Evolutionary conservation across 2,888 invertebrate genomes (phyloP).

Genomic region (Mamestra brassicae): DNA sequence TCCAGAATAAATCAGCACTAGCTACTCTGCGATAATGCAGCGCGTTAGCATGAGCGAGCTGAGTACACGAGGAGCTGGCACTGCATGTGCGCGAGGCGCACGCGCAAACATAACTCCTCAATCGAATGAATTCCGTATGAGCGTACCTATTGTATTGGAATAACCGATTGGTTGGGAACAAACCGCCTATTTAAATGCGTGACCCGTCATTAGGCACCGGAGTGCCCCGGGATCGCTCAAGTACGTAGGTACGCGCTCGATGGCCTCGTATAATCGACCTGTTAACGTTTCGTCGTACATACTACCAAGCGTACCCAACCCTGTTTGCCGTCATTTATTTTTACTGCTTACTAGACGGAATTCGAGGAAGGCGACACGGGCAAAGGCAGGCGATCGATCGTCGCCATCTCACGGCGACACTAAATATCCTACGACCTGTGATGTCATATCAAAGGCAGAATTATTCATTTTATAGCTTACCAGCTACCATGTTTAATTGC

Average conservation of each 20-base stretch:
- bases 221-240: constrained; percentile 76
- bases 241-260: constrained; percentile 75
- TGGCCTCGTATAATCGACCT: constrained; percentile 87
- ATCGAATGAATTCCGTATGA: constrained; percentile 77
- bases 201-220: constrained; percentile 86
- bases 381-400: constrained; percentile 55
- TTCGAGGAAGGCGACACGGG: constrained; percentile 63
- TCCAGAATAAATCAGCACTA: constrained; percentile 74
- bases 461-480: constrained; percentile 47
- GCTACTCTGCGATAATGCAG: constrained; percentile 50
- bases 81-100: constrained; percentile 5
- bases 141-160: constrained; percentile 74
- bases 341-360: constrained; percentile 78
- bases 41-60: constrained; percentile 45
- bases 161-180: constrained; percentile 79
- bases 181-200: constrained; percentile 89
- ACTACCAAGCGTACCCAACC: constrained; percentile 68
- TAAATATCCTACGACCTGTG: constrained; percentile 42
- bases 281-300: constrained; percentile 82
- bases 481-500: constrained; percentile 52
- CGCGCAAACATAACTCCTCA: constrained; percentile 66
- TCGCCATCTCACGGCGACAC: constrained; percentile 43
- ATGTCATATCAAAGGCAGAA: constrained; percentile 47
- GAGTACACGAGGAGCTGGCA: constrained; percentile 11
- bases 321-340: constrained; percentile 81